A percentile compares a stretch with the other conserved stretches of the same genome.
These are phyloP conservation scores for Drosophila lini DNA, from an alignment of 1,140 invertebrate species.

Conservation along the genomic window DNA sequence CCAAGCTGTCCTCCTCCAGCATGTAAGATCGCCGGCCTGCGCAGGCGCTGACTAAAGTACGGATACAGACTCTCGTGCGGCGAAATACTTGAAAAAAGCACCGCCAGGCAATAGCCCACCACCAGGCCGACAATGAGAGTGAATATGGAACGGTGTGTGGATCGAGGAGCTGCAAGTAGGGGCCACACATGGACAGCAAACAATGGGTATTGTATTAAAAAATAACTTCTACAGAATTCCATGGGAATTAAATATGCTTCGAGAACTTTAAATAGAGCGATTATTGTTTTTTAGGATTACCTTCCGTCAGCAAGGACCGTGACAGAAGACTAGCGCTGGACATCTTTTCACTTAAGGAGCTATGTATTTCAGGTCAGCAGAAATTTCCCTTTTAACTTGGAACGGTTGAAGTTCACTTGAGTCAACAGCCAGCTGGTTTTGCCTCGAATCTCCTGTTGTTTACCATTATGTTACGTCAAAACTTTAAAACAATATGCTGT, in stretches of 20 bases:
- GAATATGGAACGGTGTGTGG: constrained; percentile 39
- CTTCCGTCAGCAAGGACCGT: constrained; percentile 25
- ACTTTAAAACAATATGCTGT: constrained; percentile 2
- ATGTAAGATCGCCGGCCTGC: background rate
- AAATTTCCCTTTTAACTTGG: constrained; percentile 22
- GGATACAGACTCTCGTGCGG: constrained; percentile 32
- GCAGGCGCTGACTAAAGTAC: constrained; percentile 14
- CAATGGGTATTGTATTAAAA: too few relatives aligned
- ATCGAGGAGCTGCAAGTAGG: constrained; percentile 35
- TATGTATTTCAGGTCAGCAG: background rate
- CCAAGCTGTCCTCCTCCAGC: too few relatives aligned
- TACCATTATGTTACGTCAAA: constrained; percentile 10
- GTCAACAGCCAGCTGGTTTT: constrained; percentile 18
- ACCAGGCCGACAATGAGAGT: constrained; percentile 48
- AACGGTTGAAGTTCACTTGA: constrained; percentile 28
- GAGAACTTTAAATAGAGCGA: too few relatives aligned
- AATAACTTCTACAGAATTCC: background rate
- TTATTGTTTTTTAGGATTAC: background rate
- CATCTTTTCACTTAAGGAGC: constrained; percentile 8
- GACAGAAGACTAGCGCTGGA: constrained; percentile 20
- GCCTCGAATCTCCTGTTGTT: constrained; percentile 1
- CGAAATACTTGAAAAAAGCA: constrained; percentile 16
- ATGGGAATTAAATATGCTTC: background rate
- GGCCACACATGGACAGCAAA: background rate
- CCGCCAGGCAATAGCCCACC: constrained; percentile 37